Percentiles rank a stretch among this genome's conserved stretches.
Evolutionary conservation across 2,888 invertebrate genomes (phyloP).

Genomic region (Limnephilus marmoratus): DNA sequence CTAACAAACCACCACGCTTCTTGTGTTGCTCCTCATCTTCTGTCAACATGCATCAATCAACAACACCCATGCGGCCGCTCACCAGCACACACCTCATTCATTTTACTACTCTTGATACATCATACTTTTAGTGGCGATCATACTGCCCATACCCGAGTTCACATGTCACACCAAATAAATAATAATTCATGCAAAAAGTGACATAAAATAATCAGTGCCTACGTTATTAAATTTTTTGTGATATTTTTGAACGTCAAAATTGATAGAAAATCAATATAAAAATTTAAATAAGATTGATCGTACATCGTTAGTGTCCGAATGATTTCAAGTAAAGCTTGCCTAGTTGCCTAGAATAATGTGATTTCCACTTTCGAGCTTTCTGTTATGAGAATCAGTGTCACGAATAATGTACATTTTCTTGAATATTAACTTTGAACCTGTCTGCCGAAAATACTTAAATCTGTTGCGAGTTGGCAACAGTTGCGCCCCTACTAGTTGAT

Average conservation of each 20-base stretch:
- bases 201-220: not conserved
- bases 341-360: not conserved
- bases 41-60: not conserved
- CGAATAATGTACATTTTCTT: not conserved
- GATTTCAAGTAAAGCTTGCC: not conserved
- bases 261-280: not conserved
- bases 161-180: not conserved
- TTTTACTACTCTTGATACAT: too few species aligned
- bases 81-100: not conserved
- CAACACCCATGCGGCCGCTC: not conserved
- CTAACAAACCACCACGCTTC: not conserved
- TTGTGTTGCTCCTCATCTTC: not conserved
- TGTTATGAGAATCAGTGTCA: not conserved
- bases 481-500: conserved; percentile 45
- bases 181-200: not conserved
- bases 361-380: not conserved
- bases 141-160: not conserved
- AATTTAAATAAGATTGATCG: not conserved
- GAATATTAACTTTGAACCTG: not conserved
- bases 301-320: not conserved
- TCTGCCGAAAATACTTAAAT: conserved; percentile 2
- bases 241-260: not conserved
- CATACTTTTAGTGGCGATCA: not conserved
- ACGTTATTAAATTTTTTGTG: not conserved
- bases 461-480: conserved; percentile 50